Percentiles rank a stretch among this genome's conserved stretches.
These are phyloP conservation scores for Dioctria linearis DNA, from an alignment of 2,888 invertebrate genomes.

Conservation along the genomic window DNA sequence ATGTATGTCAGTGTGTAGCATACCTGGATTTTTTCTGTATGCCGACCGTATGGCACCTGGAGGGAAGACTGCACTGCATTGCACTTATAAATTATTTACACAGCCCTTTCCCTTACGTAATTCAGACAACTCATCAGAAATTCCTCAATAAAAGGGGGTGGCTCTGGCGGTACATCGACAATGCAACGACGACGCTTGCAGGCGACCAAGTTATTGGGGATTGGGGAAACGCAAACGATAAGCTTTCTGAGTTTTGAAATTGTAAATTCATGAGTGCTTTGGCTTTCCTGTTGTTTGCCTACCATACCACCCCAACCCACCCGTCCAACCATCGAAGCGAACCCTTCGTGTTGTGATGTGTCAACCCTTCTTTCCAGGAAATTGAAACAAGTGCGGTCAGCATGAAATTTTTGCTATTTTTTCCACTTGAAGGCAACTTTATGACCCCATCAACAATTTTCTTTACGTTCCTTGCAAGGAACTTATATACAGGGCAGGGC, in stretches of 20 bases:
- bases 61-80: not conserved
- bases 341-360: not conserved
- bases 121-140: slow-evolving; percentile 20
- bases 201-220: slow-evolving; percentile 1
- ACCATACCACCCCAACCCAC: not conserved
- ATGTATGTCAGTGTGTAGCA: too few species aligned
- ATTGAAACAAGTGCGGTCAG: slow-evolving; percentile 11
- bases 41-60: not conserved
- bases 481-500: not conserved
- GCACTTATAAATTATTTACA: not conserved
- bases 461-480: not conserved
- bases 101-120: not conserved
- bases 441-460: slow-evolving; percentile 10
- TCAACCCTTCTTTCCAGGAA: slow-evolving; percentile 10
- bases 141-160: slow-evolving; percentile 2
- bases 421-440: not conserved
- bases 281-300: not conserved
- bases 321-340: not conserved
- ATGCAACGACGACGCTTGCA: not conserved
- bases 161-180: not conserved
- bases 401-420: slow-evolving; percentile 16
- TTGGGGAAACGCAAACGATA: not conserved
- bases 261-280: slow-evolving; percentile 3
- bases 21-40: too few species aligned
- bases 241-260: slow-evolving; percentile 1